Evolutionary conservation across 2,888 invertebrate genomes (phyloP).

Genomic region (Mesoligia furuncula): DNA sequence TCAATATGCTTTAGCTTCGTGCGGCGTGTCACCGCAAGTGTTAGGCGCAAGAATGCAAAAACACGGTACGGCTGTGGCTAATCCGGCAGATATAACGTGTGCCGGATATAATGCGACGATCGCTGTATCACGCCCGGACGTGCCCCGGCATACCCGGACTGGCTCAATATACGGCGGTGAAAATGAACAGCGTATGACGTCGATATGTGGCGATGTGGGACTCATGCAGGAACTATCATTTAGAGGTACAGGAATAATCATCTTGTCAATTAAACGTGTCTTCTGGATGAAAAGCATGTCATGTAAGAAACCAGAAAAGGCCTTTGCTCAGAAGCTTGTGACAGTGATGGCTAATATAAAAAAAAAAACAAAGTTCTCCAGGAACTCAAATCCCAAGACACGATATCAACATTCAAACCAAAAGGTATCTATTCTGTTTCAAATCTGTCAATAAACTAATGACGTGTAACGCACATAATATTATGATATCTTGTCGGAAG

Average conservation of each 20-base stretch:
- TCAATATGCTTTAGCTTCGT: neutral
- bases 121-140: neutral
- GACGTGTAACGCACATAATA: slow-evolving; percentile 1
- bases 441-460: slow-evolving; percentile 13
- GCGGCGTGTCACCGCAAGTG: neutral
- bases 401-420: neutral
- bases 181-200: neutral
- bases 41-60: neutral
- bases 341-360: too few relatives aligned
- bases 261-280: neutral
- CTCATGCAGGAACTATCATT: neutral
- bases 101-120: neutral
- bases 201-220: neutral
- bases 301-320: neutral
- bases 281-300: neutral
- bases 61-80: neutral
- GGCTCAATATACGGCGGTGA: neutral
- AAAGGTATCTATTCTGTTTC: too few relatives aligned
- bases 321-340: too few relatives aligned
- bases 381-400: neutral
- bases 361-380: neutral
- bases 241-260: neutral
- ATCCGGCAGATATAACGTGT: slow-evolving; percentile 24
- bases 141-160: neutral
- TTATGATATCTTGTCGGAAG: slow-evolving; percentile 7